Evolutionary conservation across 2,888 invertebrate genomes (phyloP).

Genomic region (Seira sanloemensis): DNA sequence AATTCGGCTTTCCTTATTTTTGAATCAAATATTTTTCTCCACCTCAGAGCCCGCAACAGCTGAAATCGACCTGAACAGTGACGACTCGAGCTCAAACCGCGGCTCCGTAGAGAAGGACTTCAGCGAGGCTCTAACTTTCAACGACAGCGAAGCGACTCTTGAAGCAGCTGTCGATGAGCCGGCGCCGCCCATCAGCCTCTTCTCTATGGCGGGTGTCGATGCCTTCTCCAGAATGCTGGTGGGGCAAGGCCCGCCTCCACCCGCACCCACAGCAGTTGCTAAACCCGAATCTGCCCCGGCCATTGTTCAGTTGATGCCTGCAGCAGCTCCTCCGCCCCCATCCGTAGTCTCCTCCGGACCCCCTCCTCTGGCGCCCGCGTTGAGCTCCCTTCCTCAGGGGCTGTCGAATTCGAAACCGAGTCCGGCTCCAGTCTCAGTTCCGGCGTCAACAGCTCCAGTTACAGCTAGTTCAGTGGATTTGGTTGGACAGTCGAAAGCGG

Average conservation of each 20-base stretch:
- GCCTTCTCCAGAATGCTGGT: constrained; percentile 42
- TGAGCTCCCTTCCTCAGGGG: too few relatives aligned
- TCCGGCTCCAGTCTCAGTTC: neutral
- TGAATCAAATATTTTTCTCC: too few relatives aligned
- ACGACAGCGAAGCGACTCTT: neutral
- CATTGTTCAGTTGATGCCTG: neutral
- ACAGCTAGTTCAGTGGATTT: neutral
- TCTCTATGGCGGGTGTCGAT: constrained; percentile 37
- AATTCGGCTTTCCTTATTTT: too few relatives aligned
- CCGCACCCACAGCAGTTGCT: neutral
- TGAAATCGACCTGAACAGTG: constrained; percentile 58
- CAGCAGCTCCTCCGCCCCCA: neutral
- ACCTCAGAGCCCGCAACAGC: constrained; percentile 37
- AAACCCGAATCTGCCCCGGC: neutral
- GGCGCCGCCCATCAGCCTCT: constrained; percentile 29
- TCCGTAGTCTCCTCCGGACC: neutral
- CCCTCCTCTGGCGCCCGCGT: neutral
- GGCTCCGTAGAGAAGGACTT: constrained; percentile 37
- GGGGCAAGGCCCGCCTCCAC: neutral
- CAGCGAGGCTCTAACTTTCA: neutral
- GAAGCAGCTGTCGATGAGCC: constrained; percentile 3
- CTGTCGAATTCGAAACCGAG: too few relatives aligned
- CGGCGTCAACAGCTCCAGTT: neutral
- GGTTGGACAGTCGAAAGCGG: neutral
- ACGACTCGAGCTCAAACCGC: constrained; percentile 41